Percentiles rank a stretch among this genome's conserved stretches.
phyloP scores from a whole-genome alignment of 2,113 vertebrate genomes.

The Pimephales promelas region DNA sequence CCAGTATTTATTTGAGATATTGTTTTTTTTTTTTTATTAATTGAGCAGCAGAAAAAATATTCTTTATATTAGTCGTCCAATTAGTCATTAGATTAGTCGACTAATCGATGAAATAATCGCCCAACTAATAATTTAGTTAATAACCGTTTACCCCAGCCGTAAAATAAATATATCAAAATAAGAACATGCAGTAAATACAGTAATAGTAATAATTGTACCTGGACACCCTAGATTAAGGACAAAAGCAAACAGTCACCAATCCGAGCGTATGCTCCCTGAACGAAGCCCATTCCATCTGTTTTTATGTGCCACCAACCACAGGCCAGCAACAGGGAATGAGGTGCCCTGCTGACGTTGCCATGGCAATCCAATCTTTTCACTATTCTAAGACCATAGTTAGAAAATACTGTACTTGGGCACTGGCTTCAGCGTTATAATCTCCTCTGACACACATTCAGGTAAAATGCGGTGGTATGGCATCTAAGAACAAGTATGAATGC shows the following conservation, averaged over 20 bases:
- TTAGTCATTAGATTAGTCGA: too few species aligned
- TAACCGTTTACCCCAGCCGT: too few species aligned
- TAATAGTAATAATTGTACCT: constrained; percentile 4
- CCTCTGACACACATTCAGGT: constrained; percentile 35
- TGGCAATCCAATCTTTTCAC: constrained; percentile 65
- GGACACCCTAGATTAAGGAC: constrained; percentile 15
- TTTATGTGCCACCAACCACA: constrained; percentile 57
- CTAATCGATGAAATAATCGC: too few species aligned
- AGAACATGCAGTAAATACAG: neutral
- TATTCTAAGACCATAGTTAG: constrained; percentile 60
- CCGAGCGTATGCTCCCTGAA: neutral
- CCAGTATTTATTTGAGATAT: too few species aligned
- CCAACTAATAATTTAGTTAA: too few species aligned
- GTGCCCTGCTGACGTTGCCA: constrained; percentile 59
- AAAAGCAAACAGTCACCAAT: constrained; percentile 28
- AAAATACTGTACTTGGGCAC: constrained; percentile 55
- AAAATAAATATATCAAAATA: neutral
- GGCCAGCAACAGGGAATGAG: constrained; percentile 56
- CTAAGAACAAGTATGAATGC: constrained; percentile 4
- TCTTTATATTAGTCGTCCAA: too few species aligned
- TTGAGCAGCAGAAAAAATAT: too few species aligned
- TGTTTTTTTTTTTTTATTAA: too few species aligned
- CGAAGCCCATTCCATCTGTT: constrained; percentile 45
- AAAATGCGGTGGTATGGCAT: constrained; percentile 12
- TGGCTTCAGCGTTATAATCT: constrained; percentile 43